Evolutionary conservation across 2,797 vertebrate genomes (phyloP), one percentile per base, ranked within the genome.

Genomic region (Danio choprae): DNA sequence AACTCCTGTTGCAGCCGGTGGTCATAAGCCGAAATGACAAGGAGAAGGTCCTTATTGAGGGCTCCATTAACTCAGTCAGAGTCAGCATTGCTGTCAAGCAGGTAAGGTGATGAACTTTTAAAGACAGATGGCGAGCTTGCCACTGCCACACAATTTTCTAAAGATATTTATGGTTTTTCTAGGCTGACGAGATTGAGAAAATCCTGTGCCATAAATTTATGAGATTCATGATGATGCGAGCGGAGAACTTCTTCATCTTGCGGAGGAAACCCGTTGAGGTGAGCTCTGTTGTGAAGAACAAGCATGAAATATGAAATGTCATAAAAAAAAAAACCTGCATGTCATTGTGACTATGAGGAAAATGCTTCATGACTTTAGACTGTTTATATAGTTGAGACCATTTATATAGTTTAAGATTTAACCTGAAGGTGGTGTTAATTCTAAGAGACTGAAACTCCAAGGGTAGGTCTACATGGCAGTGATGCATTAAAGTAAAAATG

Each of bases 221-320:
- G 97, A 97, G 97, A 72, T 99, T 99, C 88, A 99, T 99, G 98
- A 99, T 99, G 98, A 99, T 99, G 98, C 94, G 98, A 89, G 98
- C 98, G 0, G 98, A 99, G 92, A 99, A 98, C 89, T 99, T 99
- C 90, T 99, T 98, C 89, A 98, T 99, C 72, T 92, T 99, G 80
- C 94, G 98, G 85, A 96, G 98, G 89, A 99, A 98, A 90, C 92
- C 98, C 0, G 97, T 99, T 67, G 97, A 99, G 96, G 98, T 99
- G 44, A 89, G 87, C 6, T 7, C 3, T 10, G 29, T 50, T 38
- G 48, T 18, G 55, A 40, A n/a, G 20, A 69, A 29, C 10, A 8
- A 43, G 40, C 41, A 15, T 13, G 22, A 29, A 29, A 29, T 29
- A 29, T 29, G 29, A 29, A n/a, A n/a, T n/a, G n/a, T n/a, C n/a